phyloP scores from a whole-genome alignment of 2,797 vertebrate species.

The Parambassis ranga region DNA sequence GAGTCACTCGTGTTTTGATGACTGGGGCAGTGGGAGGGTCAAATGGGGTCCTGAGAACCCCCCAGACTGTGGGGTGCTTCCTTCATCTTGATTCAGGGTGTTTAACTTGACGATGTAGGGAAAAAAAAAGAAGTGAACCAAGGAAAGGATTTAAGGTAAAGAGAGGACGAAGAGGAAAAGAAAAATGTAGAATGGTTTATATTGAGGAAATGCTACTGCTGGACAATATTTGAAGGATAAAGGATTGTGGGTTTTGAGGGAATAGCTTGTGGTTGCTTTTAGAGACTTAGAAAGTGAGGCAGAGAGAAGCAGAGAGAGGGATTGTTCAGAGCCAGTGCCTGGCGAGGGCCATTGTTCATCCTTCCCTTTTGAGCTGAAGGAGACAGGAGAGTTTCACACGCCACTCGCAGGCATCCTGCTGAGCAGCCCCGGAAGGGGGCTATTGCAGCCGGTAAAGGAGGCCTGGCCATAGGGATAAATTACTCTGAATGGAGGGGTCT shows the following conservation, averaged over 20 bases:
- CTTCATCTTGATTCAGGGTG: slow-evolving; percentile 26
- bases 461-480: slow-evolving; percentile 86
- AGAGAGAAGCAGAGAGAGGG: slow-evolving; percentile 61
- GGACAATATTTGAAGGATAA: slow-evolving; percentile 22
- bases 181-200: not conserved
- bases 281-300: slow-evolving; percentile 54
- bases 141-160: not conserved
- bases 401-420: slow-evolving; percentile 91
- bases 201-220: slow-evolving; percentile 15
- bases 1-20: slow-evolving; percentile 49
- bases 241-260: slow-evolving; percentile 50
- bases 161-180: not conserved
- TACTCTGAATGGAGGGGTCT: slow-evolving; percentile 83
- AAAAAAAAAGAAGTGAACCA: not conserved
- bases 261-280: slow-evolving; percentile 59
- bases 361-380: slow-evolving; percentile 85
- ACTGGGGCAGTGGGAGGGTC: slow-evolving; percentile 59
- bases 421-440: slow-evolving; percentile 88
- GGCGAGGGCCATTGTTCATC: slow-evolving; percentile 90
- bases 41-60: slow-evolving; percentile 70
- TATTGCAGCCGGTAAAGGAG: slow-evolving; percentile 86
- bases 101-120: slow-evolving; percentile 61
- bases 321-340: slow-evolving; percentile 85
- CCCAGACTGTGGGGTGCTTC: slow-evolving; percentile 24
- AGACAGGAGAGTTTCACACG: slow-evolving; percentile 91